Evolutionary conservation across 2,113 vertebrate species (phyloP).

Genomic region (Prolemur simus): DNA sequence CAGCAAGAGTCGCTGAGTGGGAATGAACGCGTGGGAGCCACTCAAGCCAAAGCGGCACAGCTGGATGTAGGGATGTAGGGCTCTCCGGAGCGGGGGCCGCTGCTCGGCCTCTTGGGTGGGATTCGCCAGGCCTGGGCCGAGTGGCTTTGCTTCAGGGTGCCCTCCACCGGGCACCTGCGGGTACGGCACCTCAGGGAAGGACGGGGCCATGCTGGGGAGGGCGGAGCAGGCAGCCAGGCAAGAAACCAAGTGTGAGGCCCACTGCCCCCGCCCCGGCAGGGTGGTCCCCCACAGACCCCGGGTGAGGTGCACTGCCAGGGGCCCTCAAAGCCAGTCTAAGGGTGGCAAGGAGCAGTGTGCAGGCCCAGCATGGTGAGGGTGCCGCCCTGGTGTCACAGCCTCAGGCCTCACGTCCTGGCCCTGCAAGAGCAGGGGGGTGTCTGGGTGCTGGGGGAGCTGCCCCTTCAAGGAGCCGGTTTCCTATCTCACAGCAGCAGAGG

Average conservation of each 20-base stretch:
- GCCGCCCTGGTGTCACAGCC: neutral
- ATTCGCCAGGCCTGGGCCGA: too few relatives aligned
- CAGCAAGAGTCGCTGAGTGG: neutral
- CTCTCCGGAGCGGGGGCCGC: fast-evolving
- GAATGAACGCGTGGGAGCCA: neutral
- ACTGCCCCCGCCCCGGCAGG: neutral
- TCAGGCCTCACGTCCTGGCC: fast-evolving
- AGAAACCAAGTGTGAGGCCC: neutral
- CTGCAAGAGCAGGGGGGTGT: neutral
- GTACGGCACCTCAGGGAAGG: too few relatives aligned
- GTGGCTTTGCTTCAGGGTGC: too few relatives aligned
- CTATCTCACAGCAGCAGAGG: fast-evolving
- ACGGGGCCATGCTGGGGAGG: too few relatives aligned
- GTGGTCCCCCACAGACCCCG: fast-evolving
- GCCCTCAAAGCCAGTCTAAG: neutral
- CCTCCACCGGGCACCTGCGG: too few relatives aligned
- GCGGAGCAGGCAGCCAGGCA: too few relatives aligned
- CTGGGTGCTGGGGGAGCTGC: fast-evolving
- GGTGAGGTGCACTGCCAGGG: fast-evolving
- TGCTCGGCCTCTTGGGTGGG: fast-evolving
- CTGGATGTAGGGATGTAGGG: fast-evolving
- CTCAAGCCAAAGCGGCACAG: neutral
- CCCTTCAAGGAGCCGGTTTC: neutral
- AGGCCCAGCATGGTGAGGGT: fast-evolving
- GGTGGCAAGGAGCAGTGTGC: neutral